Evolutionary conservation across 2,113 vertebrate genomes (phyloP).

Genomic region (Anas platyrhynchos): DNA sequence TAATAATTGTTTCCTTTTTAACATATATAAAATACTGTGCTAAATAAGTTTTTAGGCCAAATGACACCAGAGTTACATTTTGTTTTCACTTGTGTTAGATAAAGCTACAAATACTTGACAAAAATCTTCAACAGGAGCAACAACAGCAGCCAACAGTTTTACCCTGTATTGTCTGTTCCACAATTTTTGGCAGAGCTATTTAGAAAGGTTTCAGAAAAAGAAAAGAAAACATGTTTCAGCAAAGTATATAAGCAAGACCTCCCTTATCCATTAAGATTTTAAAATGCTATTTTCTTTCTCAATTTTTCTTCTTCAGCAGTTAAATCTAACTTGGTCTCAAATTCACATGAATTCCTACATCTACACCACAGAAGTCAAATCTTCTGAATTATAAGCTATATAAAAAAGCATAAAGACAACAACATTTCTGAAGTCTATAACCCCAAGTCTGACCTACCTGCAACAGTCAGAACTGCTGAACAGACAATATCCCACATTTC

Average conservation of each 20-base stretch:
- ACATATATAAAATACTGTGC: neutral
- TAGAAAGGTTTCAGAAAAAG: neutral
- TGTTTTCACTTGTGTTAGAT: neutral
- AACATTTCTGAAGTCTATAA: neutral
- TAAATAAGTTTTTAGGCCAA: neutral
- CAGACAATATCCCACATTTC: rapidly evolving
- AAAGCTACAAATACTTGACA: neutral
- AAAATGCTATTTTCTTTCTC: neutral
- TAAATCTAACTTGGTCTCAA: neutral
- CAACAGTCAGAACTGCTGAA: neutral
- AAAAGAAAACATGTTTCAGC: neutral
- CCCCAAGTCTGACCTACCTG: neutral
- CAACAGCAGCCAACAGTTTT: neutral
- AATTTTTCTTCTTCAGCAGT: neutral
- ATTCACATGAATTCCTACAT: neutral
- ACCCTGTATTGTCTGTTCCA: neutral
- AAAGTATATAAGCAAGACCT: neutral
- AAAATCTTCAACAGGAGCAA: neutral
- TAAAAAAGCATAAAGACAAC: neutral
- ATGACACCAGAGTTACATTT: neutral
- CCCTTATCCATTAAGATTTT: neutral
- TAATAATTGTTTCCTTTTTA: neutral
- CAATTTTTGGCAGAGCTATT: neutral
- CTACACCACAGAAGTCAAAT: neutral
- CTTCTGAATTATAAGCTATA: neutral